Evolutionary conservation across 2,888 invertebrate species (phyloP), one percentile per base, ranked within the genome.

Genomic region (Quadroppia sp.): DNA sequence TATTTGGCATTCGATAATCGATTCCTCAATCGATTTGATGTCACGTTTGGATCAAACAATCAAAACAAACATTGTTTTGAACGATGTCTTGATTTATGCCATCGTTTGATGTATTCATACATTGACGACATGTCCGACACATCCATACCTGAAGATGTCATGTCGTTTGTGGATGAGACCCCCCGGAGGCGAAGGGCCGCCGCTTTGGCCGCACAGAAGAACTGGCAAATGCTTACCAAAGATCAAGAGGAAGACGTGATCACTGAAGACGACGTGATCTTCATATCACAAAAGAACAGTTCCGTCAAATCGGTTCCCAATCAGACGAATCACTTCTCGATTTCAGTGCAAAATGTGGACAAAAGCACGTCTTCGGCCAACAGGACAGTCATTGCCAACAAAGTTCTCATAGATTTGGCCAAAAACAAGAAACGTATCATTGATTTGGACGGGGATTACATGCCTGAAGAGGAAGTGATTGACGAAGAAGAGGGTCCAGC

Each of bases 181-280:
- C 67, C 67, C 1, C 67, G 67, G 0, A 36, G 23, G 6, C 17
- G 67, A 13, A 36, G 67, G n/a, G 67, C 67, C 32, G 67, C 67
- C 11, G 67, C 67, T n/a, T 4, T 67, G 40, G 67, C 67, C 40
- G 67, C 67, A 13, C 67, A 67, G 40, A 67, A 67, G 42, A 67
- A 40, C 17, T 67, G 67, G 67, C 67, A 67, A 61, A 61, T 61
- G 61, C 23, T 53, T n/a, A 23, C 2, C 25, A 25, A 23, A 3
- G 23, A 23, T n/a, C n/a, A n/a, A 2, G 64, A 64, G 17, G 64
- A 64, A 2, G 67, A 67, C 4, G 20, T 13, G 1, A 2, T 42
- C 2, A 36, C 17, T 1, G 67, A 67, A 4, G 40, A 67, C 1
- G 67, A 67, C 17, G 2, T 67, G 11, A 42, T 67, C 17, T 17